A percentile compares a stretch with the other conserved stretches of the same genome.
These are phyloP conservation scores for Albula glossodonta DNA, from an alignment of 2,113 vertebrate species.

Conservation along the genomic window DNA sequence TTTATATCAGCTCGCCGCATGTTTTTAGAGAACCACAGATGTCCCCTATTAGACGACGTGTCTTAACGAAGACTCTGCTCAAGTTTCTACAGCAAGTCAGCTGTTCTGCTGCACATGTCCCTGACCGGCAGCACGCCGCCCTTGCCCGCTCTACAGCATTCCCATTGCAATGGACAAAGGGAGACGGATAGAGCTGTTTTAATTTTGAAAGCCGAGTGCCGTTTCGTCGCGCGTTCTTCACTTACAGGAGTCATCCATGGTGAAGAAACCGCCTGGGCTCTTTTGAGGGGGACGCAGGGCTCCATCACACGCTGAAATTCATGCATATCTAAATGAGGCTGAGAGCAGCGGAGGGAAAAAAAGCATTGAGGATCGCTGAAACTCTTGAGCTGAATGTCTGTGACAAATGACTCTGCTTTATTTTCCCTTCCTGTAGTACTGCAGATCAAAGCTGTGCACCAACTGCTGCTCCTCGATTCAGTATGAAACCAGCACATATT, in stretches of 20 bases:
- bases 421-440: not conserved
- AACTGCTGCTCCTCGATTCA: not conserved
- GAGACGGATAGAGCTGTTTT: not conserved
- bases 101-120: too few relatives aligned
- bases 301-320: conserved; percentile 32
- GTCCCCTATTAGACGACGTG: too few relatives aligned
- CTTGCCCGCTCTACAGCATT: not conserved
- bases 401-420: conserved; percentile 56
- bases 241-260: too few relatives aligned
- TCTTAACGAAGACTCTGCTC: too few relatives aligned
- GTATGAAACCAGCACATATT: not conserved
- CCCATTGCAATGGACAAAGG: not conserved
- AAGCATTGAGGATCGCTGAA: conserved; percentile 38
- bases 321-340: conserved; percentile 41
- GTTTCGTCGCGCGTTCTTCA: not conserved
- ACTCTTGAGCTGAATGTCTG: conserved; percentile 46
- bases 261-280: not conserved
- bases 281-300: not conserved
- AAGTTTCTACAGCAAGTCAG: too few relatives aligned
- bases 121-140: too few relatives aligned
- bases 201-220: not conserved
- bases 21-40: too few relatives aligned
- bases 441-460: conserved; percentile 22
- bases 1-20: too few relatives aligned
- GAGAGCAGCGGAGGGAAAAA: not conserved